phyloP scores from a whole-genome alignment of 2,113 vertebrate species.

The Dipodomys spectabilis region DNA sequence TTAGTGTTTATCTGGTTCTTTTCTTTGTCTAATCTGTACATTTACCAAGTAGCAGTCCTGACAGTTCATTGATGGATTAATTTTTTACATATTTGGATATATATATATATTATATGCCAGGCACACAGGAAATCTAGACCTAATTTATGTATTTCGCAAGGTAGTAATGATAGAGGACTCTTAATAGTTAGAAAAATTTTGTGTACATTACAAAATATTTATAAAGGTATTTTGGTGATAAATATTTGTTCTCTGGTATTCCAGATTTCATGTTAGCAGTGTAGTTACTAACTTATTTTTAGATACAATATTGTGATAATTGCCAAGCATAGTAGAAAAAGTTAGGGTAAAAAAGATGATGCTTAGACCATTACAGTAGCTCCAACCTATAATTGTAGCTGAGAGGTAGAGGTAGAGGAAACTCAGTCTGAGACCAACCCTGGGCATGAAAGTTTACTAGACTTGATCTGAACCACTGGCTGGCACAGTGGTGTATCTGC shows the following conservation, averaged over 20 bases:
- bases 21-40: background rate
- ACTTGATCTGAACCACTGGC: too few species aligned
- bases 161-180: background rate
- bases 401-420: too few species aligned
- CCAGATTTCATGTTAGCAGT: background rate
- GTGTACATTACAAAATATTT: background rate
- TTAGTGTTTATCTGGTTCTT: background rate
- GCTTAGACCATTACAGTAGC: too few species aligned
- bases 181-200: background rate
- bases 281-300: conserved; percentile 27
- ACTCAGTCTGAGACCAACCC: too few species aligned
- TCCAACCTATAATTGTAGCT: too few species aligned
- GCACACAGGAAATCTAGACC: background rate
- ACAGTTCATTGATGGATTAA: background rate
- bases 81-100: background rate
- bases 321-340: background rate
- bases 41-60: background rate
- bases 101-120: background rate
- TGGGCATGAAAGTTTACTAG: too few species aligned
- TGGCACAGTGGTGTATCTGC: too few species aligned
- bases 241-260: conserved; percentile 29
- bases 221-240: background rate
- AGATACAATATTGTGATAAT: background rate
- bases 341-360: background rate
- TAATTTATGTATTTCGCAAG: background rate